Conservation (phyloP, 2,113 vertebrate species). For the Scopus umbretta region DNA sequence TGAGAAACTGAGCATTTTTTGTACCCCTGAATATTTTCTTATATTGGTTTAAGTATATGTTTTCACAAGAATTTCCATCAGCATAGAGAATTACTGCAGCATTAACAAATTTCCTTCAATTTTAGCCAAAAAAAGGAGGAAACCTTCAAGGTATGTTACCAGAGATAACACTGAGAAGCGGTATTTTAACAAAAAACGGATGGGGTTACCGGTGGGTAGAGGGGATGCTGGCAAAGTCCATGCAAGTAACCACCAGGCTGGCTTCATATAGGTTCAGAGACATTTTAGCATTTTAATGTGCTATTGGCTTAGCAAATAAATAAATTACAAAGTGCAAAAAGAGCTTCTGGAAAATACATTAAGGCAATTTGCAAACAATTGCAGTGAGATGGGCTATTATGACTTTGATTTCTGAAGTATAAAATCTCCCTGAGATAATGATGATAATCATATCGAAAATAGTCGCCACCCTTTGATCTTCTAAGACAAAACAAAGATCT, state of each 20-base stretch:
- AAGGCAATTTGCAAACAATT: constrained; percentile 70
- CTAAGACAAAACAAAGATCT: constrained; percentile 31
- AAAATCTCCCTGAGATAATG: constrained; percentile 56
- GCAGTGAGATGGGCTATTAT: constrained; percentile 18
- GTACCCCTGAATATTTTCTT: neutral
- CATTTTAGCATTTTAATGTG: neutral
- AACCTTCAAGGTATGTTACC: neutral
- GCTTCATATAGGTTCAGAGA: neutral
- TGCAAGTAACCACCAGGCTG: neutral
- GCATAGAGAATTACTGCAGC: neutral
- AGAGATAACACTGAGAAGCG: neutral
- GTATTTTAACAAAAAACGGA: neutral
- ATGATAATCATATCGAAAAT: constrained; percentile 61
- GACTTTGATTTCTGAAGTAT: constrained; percentile 64
- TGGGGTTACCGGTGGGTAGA: neutral
- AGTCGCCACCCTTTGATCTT: constrained; percentile 64
- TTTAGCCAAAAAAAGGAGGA: neutral
- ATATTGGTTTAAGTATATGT: neutral
- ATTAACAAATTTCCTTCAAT: neutral
- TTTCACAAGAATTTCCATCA: neutral
- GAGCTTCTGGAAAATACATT: constrained; percentile 57
- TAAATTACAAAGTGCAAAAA: constrained; percentile 58
- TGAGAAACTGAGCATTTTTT: neutral
- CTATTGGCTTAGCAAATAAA: constrained; percentile 51
- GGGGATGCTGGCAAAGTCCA: neutral